These are phyloP conservation scores for Cladopsammia gracilis DNA, from an alignment of 64 coral and sea anemone species.

Conservation along the genomic window DNA sequence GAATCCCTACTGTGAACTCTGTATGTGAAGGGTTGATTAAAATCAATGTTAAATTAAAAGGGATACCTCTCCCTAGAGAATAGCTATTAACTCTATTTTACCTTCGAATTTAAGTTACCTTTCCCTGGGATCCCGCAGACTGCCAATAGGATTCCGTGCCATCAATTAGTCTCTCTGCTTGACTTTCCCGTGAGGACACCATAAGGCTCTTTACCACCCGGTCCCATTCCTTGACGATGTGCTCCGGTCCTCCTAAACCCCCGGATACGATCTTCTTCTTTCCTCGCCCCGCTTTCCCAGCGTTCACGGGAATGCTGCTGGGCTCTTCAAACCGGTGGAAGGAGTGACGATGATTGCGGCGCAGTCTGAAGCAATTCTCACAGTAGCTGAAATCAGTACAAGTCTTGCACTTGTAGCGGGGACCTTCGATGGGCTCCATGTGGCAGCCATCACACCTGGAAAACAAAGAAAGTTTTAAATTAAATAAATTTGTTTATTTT, in stretches of 20 bases:
- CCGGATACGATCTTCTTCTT: slow-evolving; percentile 60
- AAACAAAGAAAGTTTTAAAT: not conserved
- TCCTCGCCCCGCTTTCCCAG: slow-evolving; percentile 84
- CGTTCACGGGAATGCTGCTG: slow-evolving; percentile 91
- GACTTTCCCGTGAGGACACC: slow-evolving; percentile 93
- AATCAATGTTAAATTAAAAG: too few species aligned
- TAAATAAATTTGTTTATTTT: too few species aligned
- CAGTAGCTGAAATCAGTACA: slow-evolving; percentile 96
- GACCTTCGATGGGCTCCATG: slow-evolving; percentile 89
- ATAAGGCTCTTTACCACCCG: slow-evolving; percentile 90
- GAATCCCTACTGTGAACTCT: too few species aligned
- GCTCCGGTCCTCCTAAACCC: slow-evolving; percentile 58
- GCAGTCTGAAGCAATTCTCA: slow-evolving; percentile 92
- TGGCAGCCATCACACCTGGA: slow-evolving; percentile 91
- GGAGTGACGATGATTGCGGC: slow-evolving; percentile 90
- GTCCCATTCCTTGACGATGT: slow-evolving; percentile 93
- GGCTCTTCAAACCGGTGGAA: slow-evolving; percentile 95
- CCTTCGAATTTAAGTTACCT: slow-evolving; percentile 40
- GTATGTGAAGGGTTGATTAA: too few species aligned
- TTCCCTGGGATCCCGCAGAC: slow-evolving; percentile 96
- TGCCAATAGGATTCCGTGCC: slow-evolving; percentile 97
- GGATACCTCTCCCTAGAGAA: too few species aligned
- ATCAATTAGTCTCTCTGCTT: slow-evolving; percentile 80
- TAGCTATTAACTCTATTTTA: too few species aligned
- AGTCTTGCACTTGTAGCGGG: slow-evolving; percentile 94